phyloP scores from a whole-genome alignment of 2,797 vertebrate species.

The Bradypodion pumilum region DNA sequence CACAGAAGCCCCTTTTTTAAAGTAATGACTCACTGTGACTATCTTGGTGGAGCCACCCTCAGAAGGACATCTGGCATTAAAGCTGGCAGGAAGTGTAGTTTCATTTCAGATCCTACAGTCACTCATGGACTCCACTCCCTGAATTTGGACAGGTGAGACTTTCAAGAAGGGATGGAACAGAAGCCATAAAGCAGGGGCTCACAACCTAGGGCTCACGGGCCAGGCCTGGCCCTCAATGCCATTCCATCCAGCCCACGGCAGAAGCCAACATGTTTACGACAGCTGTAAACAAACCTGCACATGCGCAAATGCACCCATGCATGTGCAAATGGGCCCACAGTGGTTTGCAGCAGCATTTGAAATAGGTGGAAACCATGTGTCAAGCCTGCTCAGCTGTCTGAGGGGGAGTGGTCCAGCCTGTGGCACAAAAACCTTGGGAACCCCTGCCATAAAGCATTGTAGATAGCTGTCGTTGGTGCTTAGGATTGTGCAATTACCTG shows the following conservation, averaged over 20 bases:
- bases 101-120: background rate
- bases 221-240: too few species aligned
- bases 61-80: background rate
- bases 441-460: background rate
- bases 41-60: background rate
- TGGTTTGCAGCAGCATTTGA: too few species aligned
- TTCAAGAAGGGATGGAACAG: background rate
- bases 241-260: too few species aligned
- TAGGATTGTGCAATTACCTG: background rate
- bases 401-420: too few species aligned
- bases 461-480: background rate
- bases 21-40: background rate
- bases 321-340: too few species aligned
- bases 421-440: too few species aligned
- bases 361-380: too few species aligned
- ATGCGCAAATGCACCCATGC: too few species aligned
- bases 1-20: background rate
- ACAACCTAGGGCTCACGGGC: too few species aligned
- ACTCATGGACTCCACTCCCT: background rate
- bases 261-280: too few species aligned
- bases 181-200: background rate
- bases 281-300: too few species aligned
- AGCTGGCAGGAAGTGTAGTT: background rate
- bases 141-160: background rate
- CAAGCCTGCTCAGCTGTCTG: too few species aligned